Conservation (phyloP, 2,888 invertebrate species). For the Macaria notata region DNA sequence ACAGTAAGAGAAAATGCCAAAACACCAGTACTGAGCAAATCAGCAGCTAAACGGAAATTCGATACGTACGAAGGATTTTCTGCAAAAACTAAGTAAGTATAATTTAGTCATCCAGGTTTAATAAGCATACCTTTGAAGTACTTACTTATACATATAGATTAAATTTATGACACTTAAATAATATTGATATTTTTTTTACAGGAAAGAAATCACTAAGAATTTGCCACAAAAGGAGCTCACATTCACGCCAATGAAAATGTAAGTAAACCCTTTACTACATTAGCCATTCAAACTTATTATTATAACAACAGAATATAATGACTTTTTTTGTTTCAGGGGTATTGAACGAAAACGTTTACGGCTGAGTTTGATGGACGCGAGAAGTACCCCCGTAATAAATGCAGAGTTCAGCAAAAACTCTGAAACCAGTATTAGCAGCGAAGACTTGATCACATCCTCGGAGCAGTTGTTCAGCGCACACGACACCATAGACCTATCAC, state of each 20-base stretch:
- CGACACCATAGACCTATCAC: conserved; percentile 71
- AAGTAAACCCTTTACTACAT: conserved; percentile 50
- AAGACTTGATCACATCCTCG: conserved; percentile 70
- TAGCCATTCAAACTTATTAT: no score
- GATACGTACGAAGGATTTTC: conserved; percentile 83
- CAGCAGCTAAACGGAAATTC: conserved; percentile 85
- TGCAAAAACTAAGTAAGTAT: conserved; percentile 85
- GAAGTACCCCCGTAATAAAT: conserved; percentile 68
- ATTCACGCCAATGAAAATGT: conserved; percentile 84
- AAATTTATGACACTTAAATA: no score
- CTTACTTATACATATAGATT: no score
- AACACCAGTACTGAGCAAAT: conserved; percentile 84
- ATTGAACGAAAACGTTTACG: conserved; percentile 74
- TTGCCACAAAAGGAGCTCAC: conserved; percentile 84
- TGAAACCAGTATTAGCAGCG: conserved; percentile 70
- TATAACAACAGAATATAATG: background rate
- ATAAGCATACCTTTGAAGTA: no score
- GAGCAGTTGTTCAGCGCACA: conserved; percentile 71
- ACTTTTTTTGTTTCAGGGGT: conserved; percentile 52
- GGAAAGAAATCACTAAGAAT: conserved; percentile 83
- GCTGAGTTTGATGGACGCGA: conserved; percentile 69
- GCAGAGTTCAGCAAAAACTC: conserved; percentile 65
- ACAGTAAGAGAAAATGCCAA: conserved; percentile 65
- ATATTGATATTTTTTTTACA: conserved; percentile 56
- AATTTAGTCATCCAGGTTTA: no score